These are phyloP conservation scores for Apus apus DNA, from an alignment of 2,113 vertebrate genomes.

Conservation along the genomic window DNA sequence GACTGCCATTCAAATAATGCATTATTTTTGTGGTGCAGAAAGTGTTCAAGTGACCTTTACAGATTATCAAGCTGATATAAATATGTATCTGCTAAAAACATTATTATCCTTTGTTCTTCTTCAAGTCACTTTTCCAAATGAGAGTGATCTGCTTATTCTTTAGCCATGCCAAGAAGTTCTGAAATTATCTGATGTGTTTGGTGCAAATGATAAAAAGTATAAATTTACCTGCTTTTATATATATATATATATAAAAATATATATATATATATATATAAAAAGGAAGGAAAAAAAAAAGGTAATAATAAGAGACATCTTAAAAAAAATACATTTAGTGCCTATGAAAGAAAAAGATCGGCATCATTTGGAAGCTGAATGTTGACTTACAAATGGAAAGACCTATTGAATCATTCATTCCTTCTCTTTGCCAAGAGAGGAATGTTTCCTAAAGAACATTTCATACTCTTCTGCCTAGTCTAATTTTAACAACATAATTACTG, in stretches of 20 bases:
- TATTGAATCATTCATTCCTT: constrained; percentile 31
- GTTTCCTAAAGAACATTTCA: constrained; percentile 26
- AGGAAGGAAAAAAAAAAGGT: not conserved
- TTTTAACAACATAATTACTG: not conserved
- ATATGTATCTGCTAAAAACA: constrained; percentile 11
- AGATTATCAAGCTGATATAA: not conserved
- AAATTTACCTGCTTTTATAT: not conserved
- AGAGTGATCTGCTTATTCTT: not conserved
- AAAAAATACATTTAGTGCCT: not conserved
- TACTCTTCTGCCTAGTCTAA: constrained; percentile 19
- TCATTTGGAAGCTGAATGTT: constrained; percentile 20
- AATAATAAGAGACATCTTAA: not conserved
- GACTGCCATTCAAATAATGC: not conserved
- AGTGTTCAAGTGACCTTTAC: not conserved
- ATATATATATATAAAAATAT: no score
- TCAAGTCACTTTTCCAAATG: not conserved
- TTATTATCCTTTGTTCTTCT: not conserved
- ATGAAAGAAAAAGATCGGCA: not conserved
- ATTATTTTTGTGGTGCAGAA: not conserved
- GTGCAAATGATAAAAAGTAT: not conserved
- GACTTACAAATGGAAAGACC: constrained; percentile 52
- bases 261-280: no score
- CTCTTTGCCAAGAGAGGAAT: constrained; percentile 45
- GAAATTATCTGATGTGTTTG: not conserved
- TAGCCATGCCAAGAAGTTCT: not conserved